Evolutionary conservation across 2,797 vertebrate genomes (phyloP), one percentile per base, ranked within the genome.

Genomic region (Botia kubotai): DNA sequence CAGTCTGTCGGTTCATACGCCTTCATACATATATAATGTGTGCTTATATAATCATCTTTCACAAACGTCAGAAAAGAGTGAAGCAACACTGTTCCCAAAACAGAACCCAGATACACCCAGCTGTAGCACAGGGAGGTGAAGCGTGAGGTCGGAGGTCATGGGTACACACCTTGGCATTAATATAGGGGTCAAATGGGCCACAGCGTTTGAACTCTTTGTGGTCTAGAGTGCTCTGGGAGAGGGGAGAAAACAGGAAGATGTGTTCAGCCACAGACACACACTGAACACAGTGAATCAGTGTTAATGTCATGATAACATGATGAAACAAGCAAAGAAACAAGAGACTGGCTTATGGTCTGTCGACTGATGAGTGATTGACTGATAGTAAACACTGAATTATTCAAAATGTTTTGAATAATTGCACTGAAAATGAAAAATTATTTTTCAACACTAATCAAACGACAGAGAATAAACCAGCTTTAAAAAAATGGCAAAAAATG

Each of bases 131-230:
- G 0, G n/a, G 19, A 73, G 26, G 21, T 48, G 17, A 39, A 62
- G 67, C 70, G 78, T 75, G 21, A 53, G 75, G 70, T 43, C 57
- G 75, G 26, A 81, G 77, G 78, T 81, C 70, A 79, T 85, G 89
- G 91, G 95, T 99, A 99, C 98, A 98, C 97, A 99, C 98, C 97
- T 99, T 99, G 95, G 98, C 96, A 95, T 99, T 99, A 96, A 98
- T 97, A 99, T 98, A 98, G 92, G 97, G 97, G 94, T 99, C 97
- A 99, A 99, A 99, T 91, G 98, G 98, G 95, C 98, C 98, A 94
- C 97, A 97, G 96, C 98, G 98, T 97, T 99, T 99, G 96, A 98
- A 95, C 95, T 98, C 97, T 97, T 94, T 97, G 95, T 95, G 94
- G 92, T 97, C 97, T 97, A 98, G 95, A 96, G 94, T 94, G 95